These are phyloP conservation scores for Zeuzera pyrina DNA, from an alignment of 2,888 invertebrate genomes.

Conservation along the genomic window DNA sequence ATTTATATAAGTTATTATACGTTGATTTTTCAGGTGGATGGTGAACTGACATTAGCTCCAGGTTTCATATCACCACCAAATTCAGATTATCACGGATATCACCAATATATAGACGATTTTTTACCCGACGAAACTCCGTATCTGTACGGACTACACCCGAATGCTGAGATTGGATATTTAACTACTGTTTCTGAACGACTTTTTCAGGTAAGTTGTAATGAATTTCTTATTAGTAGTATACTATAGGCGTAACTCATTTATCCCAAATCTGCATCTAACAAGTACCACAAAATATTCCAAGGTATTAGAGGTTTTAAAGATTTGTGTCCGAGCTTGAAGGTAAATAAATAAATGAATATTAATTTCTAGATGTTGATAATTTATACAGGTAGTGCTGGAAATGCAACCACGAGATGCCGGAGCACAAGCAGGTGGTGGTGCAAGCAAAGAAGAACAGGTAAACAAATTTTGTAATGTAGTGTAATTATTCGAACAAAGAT, in stretches of 20 bases:
- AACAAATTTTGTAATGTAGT: too few relatives aligned
- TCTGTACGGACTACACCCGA: constrained; percentile 93
- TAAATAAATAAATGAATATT: too few relatives aligned
- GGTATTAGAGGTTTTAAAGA: too few relatives aligned
- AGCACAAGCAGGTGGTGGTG: constrained; percentile 77
- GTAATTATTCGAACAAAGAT: not conserved
- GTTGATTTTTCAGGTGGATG: constrained; percentile 77
- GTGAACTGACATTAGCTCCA: constrained; percentile 85
- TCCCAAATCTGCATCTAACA: too few relatives aligned
- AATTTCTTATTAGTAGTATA: too few relatives aligned
- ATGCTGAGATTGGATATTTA: constrained; percentile 95
- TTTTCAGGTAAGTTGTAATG: constrained; percentile 73
- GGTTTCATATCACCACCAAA: constrained; percentile 92
- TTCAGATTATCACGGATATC: constrained; percentile 89
- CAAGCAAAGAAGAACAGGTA: constrained; percentile 88
- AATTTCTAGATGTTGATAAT: too few relatives aligned
- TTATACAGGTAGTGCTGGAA: constrained; percentile 76
- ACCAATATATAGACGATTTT: constrained; percentile 88
- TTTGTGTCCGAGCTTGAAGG: too few relatives aligned
- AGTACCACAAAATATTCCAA: too few relatives aligned
- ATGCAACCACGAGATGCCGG: constrained; percentile 91
- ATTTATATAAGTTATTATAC: too few relatives aligned
- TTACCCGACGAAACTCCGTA: constrained; percentile 91
- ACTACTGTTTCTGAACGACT: constrained; percentile 89
- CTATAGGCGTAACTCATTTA: too few relatives aligned